phyloP scores from a whole-genome alignment of 2,888 invertebrate genomes.

The Pristionchus fissidentatus region DNA sequence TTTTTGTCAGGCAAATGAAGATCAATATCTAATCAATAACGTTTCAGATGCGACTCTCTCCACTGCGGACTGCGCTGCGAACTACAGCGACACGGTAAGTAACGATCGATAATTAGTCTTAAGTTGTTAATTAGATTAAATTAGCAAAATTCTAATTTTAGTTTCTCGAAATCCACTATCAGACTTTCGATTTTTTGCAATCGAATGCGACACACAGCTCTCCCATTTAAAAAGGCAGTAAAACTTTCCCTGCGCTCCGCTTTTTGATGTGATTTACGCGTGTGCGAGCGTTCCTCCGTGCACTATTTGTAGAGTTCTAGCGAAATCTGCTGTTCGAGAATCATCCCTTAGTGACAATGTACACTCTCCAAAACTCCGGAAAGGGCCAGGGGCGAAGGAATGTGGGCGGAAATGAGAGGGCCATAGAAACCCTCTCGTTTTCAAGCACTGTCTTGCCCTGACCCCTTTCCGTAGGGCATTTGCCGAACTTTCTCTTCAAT shows the following conservation, averaged over 20 bases:
- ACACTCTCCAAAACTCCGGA: no score
- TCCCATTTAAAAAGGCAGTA: conserved; percentile 11
- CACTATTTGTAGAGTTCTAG: background rate
- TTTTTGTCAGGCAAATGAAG: no score
- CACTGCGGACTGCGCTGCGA: conserved; percentile 9
- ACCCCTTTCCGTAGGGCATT: no score
- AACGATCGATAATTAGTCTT: no score
- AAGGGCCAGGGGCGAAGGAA: no score
- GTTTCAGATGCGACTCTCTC: conserved; percentile 6
- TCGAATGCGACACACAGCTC: conserved; percentile 26
- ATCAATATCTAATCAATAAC: background rate
- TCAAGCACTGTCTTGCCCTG: no score
- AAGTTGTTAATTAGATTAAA: no score
- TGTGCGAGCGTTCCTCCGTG: background rate
- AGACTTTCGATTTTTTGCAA: conserved; percentile 31
- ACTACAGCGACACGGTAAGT: background rate
- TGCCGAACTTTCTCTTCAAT: no score
- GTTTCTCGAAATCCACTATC: background rate
- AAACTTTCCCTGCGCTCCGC: conserved; percentile 6
- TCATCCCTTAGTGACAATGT: background rate
- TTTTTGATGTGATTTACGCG: conserved; percentile 16
- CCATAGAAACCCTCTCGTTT: no score
- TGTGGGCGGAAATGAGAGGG: no score
- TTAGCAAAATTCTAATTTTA: no score
- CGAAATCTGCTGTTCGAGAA: background rate